Evolutionary conservation across 2,888 invertebrate genomes (phyloP).

Genomic region (Scaeva pyrastri): DNA sequence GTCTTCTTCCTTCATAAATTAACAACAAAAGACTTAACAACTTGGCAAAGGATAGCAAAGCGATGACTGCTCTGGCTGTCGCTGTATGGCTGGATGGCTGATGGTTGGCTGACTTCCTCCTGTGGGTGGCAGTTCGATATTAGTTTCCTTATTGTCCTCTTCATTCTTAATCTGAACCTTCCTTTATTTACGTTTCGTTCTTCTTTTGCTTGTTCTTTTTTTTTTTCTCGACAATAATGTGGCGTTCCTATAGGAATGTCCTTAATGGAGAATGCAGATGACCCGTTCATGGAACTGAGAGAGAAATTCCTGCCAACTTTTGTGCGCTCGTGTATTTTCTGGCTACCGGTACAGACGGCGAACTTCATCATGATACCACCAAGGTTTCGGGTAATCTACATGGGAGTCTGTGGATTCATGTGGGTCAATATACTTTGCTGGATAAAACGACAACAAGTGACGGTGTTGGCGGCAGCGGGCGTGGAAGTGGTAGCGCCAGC

Average conservation of each 20-base stretch:
- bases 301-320: slow-evolving; percentile 90
- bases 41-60: slow-evolving; percentile 53
- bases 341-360: slow-evolving; percentile 92
- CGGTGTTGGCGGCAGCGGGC: slow-evolving; percentile 40
- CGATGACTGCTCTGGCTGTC: slow-evolving; percentile 17
- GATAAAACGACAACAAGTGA: slow-evolving; percentile 87
- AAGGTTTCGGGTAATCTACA: slow-evolving; percentile 90
- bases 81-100: not conserved
- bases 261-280: slow-evolving; percentile 88
- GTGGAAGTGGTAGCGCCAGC: not conserved
- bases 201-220: slow-evolving; percentile 27
- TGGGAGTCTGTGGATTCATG: slow-evolving; percentile 90
- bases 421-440: slow-evolving; percentile 95
- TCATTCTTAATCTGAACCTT: slow-evolving; percentile 48
- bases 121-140: slow-evolving; percentile 67
- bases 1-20: slow-evolving; percentile 35
- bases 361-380: slow-evolving; percentile 91
- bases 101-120: not conserved
- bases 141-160: slow-evolving; percentile 50
- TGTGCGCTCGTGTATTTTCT: slow-evolving; percentile 91
- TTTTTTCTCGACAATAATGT: slow-evolving; percentile 7
- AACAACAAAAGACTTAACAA: slow-evolving; percentile 47
- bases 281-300: slow-evolving; percentile 89
- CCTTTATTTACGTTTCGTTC: slow-evolving; percentile 17
- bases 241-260: slow-evolving; percentile 88